Evolutionary conservation across 2,888 invertebrate genomes (phyloP), one percentile per base, ranked within the genome.

Genomic region (Phlogophora meticulosa): DNA sequence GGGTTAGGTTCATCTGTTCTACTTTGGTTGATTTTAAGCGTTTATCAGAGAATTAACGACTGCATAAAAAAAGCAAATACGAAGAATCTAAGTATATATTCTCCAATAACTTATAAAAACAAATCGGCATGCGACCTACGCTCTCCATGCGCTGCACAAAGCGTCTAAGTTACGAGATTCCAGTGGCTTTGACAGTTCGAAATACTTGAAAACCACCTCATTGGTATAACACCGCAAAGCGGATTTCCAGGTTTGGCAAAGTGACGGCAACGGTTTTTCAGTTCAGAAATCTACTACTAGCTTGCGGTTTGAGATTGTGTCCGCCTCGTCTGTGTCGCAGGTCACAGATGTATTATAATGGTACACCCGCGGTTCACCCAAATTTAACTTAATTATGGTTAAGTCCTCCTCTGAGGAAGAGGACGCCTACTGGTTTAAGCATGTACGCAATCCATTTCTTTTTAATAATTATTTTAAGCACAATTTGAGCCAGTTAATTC

Each of bases 181-280:
- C 56, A 15, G 48, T 63, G 71, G 61, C 34, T 53, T 38, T 45
- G 77, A 58, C 57, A 71, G 43, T 74, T 74, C 15, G 32, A 43
- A 56, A 75, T 56, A 76, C 76, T 32, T 48, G 24, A 28, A 43
- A 57, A 56, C 57, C 42, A 28, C 65, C 7, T 34, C 17, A 55
- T 42, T 40, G 69, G 40, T 36, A 42, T 36, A 40, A 45, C 24
- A 40, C 57, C 40, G 58, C 40, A 69, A 68, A 42, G 40, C 69
- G 40, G 40, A 52, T 76, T 69, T 51, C 2, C 22, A 42, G 58
- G 17, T 57, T 71, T 52, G 40, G 15, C 34, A 52, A 69, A 57
- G 34, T 52, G 28, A 24, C 15, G 24, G 22, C 28, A 2, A 28
- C 0, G 10, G 34, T 40, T 71, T 75, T 75, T 52, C 24, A 2